Evolutionary conservation across 2,113 vertebrate genomes (phyloP), one percentile per base, ranked within the genome.

Genomic region (Ranitomeya imitator): DNA sequence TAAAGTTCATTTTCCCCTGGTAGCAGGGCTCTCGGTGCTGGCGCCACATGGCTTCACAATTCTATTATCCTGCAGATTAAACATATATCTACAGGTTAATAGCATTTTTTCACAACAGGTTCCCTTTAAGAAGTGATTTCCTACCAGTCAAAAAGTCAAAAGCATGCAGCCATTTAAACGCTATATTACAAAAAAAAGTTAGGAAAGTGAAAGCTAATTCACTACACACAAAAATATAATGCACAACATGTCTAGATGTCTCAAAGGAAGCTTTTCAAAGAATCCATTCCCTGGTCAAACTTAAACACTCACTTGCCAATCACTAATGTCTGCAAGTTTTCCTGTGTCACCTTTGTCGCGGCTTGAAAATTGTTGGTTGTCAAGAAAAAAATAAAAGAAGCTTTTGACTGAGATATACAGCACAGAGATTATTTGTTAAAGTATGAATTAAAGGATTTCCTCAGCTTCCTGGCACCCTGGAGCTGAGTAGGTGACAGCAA

Each of bases 381-480:
- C 21, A 19, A 52, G 14, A 69, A 69, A n/a, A 23, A 69, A n/a
- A 69, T 2, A 67, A 67, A n/a, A 23, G 23, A 57, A 79, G 26
- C 11, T 55, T 67, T 16, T 54, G 63, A 54, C 19, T 31, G 7
- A 73, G 19, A 11, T 16, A 54, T 54, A n/a, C 13, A 52, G 21
- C 8, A 15, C 37, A 8, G 21, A 69, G 63, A 80, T 80, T 16
- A 10, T 59, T 80, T 59, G 12, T 60, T 31, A 59, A 57, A 80
- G 23, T 80, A 80, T 31, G 15, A 59, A 79, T 79, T 79, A 23
- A 78, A 77, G 54, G 45, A 78, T 78, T 79, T 78, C 10, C 77
- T 79, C 52, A 15, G 21, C 21, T 79, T 52, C 77, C 11, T n/a
- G 77, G 77, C 21, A 57, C 19, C 7, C 11, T 59, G 55, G 21